A percentile compares a stretch with the other conserved stretches of the same genome.
Evolutionary conservation across 1,140 invertebrate species (phyloP).

Genomic region (Drosophila persimilis): DNA sequence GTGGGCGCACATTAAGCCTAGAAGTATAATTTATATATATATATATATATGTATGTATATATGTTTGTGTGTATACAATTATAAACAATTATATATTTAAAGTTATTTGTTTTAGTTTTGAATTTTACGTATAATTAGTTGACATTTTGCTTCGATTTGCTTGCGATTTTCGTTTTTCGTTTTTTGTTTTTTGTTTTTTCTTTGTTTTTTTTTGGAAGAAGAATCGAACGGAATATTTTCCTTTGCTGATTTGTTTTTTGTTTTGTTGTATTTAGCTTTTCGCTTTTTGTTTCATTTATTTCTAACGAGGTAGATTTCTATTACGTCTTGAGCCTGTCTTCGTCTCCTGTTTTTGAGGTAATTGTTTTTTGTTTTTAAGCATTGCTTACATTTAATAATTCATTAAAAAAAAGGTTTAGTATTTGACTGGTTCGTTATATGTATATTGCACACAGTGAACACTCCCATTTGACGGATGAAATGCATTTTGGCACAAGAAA

Average conservation of each 20-base stretch:
- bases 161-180: neutral
- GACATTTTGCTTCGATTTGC: slow-evolving; percentile 42
- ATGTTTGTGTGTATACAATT: slow-evolving; percentile 51
- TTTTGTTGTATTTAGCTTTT: slow-evolving; percentile 13
- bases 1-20: slow-evolving; percentile 32
- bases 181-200: slow-evolving; percentile 3
- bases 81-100: slow-evolving; percentile 79
- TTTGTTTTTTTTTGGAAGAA: slow-evolving; percentile 12
- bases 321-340: slow-evolving; percentile 31
- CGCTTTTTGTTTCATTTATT: slow-evolving; percentile 33
- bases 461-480: slow-evolving; percentile 25
- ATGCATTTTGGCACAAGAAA: slow-evolving; percentile 24
- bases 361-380: slow-evolving; percentile 35
- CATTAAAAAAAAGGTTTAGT: slow-evolving; percentile 30
- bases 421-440: slow-evolving; percentile 13
- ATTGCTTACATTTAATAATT: slow-evolving; percentile 47
- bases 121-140: slow-evolving; percentile 76
- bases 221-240: slow-evolving; percentile 17
- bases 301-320: slow-evolving; percentile 69
- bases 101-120: slow-evolving; percentile 66
- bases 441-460: slow-evolving; percentile 66
- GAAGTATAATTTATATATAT: slow-evolving; percentile 38
- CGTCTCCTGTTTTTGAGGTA: slow-evolving; percentile 46
- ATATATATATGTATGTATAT: slow-evolving; percentile 41
- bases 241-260: slow-evolving; percentile 5